A percentile compares a stretch with the other conserved stretches of the same genome.
phyloP scores from a whole-genome alignment of 2,888 invertebrate species.

The Drosophila paranaensis region DNA sequence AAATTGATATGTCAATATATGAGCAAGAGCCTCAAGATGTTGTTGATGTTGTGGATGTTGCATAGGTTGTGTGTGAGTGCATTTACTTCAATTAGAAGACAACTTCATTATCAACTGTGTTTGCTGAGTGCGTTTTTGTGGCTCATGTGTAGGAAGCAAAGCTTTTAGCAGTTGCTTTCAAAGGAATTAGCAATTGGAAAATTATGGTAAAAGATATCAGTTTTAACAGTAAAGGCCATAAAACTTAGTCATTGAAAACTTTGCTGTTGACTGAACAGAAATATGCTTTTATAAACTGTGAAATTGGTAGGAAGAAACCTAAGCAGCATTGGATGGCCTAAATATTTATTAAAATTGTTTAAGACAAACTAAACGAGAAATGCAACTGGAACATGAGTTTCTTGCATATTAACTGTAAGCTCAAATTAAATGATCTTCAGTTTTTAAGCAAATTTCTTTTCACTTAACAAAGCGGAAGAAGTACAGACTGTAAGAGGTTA shows the following conservation, averaged over 20 bases:
- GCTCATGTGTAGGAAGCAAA: slow-evolving; percentile 1
- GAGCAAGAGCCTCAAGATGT: slow-evolving; percentile 27
- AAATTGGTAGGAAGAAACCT: background rate
- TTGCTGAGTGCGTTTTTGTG: slow-evolving; percentile 12
- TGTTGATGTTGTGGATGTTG: slow-evolving; percentile 17
- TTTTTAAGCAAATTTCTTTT: background rate
- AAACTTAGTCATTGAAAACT: background rate
- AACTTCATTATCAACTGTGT: slow-evolving; percentile 39
- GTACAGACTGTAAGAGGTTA: background rate
- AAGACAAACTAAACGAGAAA: too few species aligned
- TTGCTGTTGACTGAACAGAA: background rate
- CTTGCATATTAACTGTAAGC: too few species aligned
- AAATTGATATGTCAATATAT: slow-evolving; percentile 74
- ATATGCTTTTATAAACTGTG: background rate
- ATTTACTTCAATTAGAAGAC: slow-evolving; percentile 41
- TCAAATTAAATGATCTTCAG: too few species aligned
- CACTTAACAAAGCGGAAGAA: background rate
- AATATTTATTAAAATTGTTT: background rate
- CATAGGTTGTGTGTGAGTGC: slow-evolving; percentile 13
- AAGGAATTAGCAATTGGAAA: slow-evolving; percentile 6
- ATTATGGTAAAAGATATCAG: background rate
- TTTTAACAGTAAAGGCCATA: background rate
- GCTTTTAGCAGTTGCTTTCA: slow-evolving; percentile 20
- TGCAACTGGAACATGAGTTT: too few species aligned
- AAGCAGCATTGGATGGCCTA: background rate